phyloP scores from a whole-genome alignment of 2,113 vertebrate species.

The human (Homo sapiens) region DNA sequence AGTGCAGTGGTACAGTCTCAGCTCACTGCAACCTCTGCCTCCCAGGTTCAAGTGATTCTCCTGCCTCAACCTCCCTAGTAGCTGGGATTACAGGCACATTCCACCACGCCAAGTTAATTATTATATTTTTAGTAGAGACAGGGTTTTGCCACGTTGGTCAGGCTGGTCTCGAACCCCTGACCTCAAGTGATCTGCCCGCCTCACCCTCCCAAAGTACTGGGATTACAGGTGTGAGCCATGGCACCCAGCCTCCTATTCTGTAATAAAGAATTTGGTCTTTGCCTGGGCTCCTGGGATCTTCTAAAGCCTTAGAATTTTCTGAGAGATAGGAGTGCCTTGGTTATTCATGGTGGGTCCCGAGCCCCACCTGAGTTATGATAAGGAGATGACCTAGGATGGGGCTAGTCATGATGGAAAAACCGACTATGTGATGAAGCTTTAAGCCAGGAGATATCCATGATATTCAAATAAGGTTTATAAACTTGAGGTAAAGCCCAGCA shows the following conservation, averaged over 20 bases:
- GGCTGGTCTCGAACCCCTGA: too few species aligned
- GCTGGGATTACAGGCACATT: too few species aligned
- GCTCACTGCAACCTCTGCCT: too few species aligned
- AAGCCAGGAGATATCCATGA: not conserved
- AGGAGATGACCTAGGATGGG: not conserved
- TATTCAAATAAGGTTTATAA: slow-evolving; percentile 30
- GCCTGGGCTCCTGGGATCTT: not conserved
- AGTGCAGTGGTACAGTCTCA: too few species aligned
- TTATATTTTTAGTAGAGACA: too few species aligned
- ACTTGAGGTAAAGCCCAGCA: not conserved
- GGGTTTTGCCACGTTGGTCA: too few species aligned
- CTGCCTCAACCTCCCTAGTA: too few species aligned
- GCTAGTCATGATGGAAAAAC: not conserved
- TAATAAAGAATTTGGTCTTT: not conserved
- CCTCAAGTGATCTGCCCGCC: too few species aligned
- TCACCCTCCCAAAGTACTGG: too few species aligned
- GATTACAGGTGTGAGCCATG: too few species aligned
- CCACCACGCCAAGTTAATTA: too few species aligned
- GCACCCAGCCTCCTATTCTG: not conserved
- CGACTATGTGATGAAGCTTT: not conserved
- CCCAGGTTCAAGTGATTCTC: too few species aligned
- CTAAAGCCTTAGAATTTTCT: not conserved
- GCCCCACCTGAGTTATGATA: not conserved
- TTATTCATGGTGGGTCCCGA: not conserved
- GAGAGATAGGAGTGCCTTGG: not conserved